Evolutionary conservation across 2,113 vertebrate species (phyloP).

Genomic region (Lanius ludovicianus): DNA sequence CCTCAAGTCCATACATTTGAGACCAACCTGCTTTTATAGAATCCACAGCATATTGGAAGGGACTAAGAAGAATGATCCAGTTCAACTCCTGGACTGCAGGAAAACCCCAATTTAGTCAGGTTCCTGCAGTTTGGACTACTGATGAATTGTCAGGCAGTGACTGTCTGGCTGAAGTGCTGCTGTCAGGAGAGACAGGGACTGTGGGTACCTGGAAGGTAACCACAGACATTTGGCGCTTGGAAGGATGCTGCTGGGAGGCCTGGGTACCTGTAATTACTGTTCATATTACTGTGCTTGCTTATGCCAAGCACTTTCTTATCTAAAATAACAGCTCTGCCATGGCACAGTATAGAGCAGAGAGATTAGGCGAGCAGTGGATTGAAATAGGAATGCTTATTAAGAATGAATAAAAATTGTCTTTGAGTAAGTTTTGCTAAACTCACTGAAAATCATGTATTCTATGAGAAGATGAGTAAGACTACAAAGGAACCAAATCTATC

Average conservation of each 20-base stretch:
- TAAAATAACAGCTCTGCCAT: neutral
- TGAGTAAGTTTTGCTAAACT: neutral
- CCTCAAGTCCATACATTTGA: neutral
- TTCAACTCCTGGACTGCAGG: neutral
- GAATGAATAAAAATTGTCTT: neutral
- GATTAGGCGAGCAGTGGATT: neutral
- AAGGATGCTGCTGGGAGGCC: neutral
- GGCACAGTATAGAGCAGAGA: neutral
- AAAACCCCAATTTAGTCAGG: neutral
- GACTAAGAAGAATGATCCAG: neutral
- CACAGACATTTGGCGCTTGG: neutral
- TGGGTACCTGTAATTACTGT: neutral
- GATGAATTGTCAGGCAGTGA: neutral
- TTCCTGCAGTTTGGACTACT: neutral
- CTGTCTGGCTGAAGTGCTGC: neutral
- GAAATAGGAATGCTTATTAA: slow-evolving; percentile 3
- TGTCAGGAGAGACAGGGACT: neutral
- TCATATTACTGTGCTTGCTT: neutral
- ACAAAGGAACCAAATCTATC: neutral
- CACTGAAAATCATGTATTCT: neutral
- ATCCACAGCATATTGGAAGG: neutral
- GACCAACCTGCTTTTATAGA: neutral
- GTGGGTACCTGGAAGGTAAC: neutral
- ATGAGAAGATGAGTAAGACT: neutral
- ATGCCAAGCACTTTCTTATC: slow-evolving; percentile 7